These are phyloP conservation scores for Lindbergichthys nudifrons DNA, from an alignment of 2,797 vertebrate species.

Conservation along the genomic window DNA sequence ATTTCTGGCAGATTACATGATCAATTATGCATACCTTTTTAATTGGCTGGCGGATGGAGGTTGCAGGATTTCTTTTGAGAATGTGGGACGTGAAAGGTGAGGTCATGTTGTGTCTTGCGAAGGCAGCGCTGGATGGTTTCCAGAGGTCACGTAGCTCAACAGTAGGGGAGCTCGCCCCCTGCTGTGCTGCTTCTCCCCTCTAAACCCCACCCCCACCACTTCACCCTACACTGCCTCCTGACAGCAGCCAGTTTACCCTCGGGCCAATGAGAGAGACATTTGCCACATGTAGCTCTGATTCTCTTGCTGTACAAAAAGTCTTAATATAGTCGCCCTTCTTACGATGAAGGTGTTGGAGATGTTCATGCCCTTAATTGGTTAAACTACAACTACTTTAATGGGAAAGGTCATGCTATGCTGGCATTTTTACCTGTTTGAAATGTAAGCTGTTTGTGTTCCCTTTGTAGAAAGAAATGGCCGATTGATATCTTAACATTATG, in stretches of 20 bases:
- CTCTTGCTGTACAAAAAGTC: conserved; percentile 64
- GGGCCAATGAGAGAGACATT: conserved; percentile 67
- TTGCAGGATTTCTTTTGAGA: conserved; percentile 69
- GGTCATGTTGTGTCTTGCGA: conserved; percentile 60
- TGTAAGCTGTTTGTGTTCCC: conserved; percentile 5
- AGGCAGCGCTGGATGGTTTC: conserved; percentile 60
- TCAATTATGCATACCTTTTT: conserved; percentile 87
- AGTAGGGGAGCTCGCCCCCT: conserved; percentile 52
- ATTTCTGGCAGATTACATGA: conserved; percentile 75
- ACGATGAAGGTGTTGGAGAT: conserved; percentile 54
- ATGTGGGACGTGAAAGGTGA: conserved; percentile 73
- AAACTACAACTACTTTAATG: conserved; percentile 41
- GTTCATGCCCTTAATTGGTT: conserved; percentile 64
- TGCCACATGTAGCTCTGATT: conserved; percentile 60
- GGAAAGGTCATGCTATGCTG: conserved; percentile 24
- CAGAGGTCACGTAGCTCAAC: conserved; percentile 70
- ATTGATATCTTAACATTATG: neutral
- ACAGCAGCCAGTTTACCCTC: conserved; percentile 70
- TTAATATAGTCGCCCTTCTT: conserved; percentile 74
- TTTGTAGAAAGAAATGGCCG: neutral
- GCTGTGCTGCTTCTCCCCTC: conserved; percentile 57
- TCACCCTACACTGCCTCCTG: conserved; percentile 50
- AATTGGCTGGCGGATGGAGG: conserved; percentile 78
- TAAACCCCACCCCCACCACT: conserved; percentile 16
- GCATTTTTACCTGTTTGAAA: conserved; percentile 5